Evolutionary conservation across 2,797 vertebrate genomes (phyloP).

Genomic region (Antennarius maculatus): DNA sequence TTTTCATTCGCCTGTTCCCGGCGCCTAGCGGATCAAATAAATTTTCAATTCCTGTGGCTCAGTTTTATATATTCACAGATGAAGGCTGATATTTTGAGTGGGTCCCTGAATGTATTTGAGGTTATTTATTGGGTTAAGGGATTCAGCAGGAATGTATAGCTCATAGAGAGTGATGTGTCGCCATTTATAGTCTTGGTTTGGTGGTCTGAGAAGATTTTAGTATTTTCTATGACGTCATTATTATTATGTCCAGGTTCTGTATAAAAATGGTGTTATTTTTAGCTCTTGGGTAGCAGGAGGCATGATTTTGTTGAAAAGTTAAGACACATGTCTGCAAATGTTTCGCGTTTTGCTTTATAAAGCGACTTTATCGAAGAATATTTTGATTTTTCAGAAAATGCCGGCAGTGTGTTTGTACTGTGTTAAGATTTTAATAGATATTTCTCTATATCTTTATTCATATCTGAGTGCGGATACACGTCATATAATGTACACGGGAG

Average conservation of each 20-base stretch:
- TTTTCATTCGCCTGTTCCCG: constrained; percentile 8
- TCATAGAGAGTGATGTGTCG: too few relatives aligned
- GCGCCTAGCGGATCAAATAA: neutral
- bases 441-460: neutral
- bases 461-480: neutral
- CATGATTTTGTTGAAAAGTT: too few relatives aligned
- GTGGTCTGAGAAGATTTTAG: constrained; percentile 10
- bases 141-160: constrained; percentile 1
- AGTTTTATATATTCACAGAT: constrained; percentile 22
- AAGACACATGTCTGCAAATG: too few relatives aligned
- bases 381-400: too few relatives aligned
- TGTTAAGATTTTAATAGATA: neutral
- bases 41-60: neutral
- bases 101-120: constrained; percentile 17
- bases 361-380: too few relatives aligned
- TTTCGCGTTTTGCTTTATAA: too few relatives aligned
- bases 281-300: too few relatives aligned
- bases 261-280: too few relatives aligned
- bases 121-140: constrained; percentile 22
- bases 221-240: too few relatives aligned
- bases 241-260: too few relatives aligned
- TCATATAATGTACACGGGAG: neutral
- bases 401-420: neutral
- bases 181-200: too few relatives aligned
- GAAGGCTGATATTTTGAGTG: constrained; percentile 3